These are phyloP conservation scores for Gopherus flavomarginatus DNA, from an alignment of 2,113 vertebrate genomes.

Conservation along the genomic window DNA sequence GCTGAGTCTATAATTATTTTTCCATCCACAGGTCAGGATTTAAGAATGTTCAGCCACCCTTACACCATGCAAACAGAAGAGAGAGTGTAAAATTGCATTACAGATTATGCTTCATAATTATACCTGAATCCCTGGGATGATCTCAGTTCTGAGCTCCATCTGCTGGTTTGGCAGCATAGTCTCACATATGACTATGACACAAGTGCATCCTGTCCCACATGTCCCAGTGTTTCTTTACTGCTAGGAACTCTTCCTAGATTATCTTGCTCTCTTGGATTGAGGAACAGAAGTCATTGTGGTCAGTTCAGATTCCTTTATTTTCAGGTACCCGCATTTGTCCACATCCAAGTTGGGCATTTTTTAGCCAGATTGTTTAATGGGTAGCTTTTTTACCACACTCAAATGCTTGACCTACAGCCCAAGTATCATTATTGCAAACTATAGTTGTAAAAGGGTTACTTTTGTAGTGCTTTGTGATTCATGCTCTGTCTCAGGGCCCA, in stretches of 20 bases:
- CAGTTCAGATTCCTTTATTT: not conserved
- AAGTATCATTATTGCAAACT: not conserved
- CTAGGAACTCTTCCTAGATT: not conserved
- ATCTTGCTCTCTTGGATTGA: not conserved
- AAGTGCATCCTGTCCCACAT: not conserved
- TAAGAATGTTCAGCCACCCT: not conserved
- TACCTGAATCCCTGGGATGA: not conserved
- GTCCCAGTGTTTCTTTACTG: not conserved
- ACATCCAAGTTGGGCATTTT: not conserved
- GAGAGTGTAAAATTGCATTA: not conserved
- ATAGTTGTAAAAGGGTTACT: not conserved
- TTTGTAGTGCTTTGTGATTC: not conserved
- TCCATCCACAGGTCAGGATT: accelerated
- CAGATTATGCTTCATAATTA: not conserved
- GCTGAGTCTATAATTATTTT: not conserved
- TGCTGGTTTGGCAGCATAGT: not conserved
- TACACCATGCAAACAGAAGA: not conserved
- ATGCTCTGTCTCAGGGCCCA: not conserved
- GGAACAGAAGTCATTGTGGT: not conserved
- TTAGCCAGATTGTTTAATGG: not conserved
- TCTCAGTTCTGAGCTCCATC: not conserved
- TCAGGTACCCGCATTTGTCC: not conserved
- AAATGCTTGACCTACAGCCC: not conserved
- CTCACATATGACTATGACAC: not conserved
- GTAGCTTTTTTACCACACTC: not conserved